phyloP scores from a whole-genome alignment of 2,797 vertebrate genomes.

The Gobionotothen gibberifrons region DNA sequence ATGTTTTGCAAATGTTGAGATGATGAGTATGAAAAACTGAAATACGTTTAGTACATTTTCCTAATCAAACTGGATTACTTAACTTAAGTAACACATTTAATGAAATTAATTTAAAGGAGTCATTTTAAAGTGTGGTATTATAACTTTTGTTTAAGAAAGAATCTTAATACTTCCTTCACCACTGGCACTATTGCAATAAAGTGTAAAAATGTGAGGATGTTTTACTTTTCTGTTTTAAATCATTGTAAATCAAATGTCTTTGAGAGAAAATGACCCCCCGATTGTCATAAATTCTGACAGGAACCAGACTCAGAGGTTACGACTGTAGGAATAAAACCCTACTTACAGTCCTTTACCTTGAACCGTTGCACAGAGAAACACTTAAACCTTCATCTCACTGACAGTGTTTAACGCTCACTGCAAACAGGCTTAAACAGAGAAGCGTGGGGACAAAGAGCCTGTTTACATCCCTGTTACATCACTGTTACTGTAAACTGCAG shows the following conservation, averaged over 20 bases:
- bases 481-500: conserved; percentile 2
- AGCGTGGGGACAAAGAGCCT: background rate
- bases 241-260: conserved; percentile 7
- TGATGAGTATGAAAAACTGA: too few relatives aligned
- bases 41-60: too few relatives aligned
- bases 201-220: conserved; percentile 15
- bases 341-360: conserved; percentile 1
- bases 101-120: background rate
- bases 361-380: conserved; percentile 8
- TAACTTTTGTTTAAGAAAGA: background rate
- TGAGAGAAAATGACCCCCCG: conserved; percentile 31
- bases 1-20: too few relatives aligned
- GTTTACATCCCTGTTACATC: conserved; percentile 12
- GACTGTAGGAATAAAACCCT: background rate
- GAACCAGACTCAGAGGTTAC: conserved; percentile 45
- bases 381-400: background rate
- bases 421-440: background rate
- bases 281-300: conserved; percentile 29
- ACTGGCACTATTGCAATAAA: conserved; percentile 3
- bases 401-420: background rate
- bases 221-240: conserved; percentile 20
- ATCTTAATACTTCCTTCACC: background rate
- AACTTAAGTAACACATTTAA: too few relatives aligned
- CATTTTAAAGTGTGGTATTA: background rate
- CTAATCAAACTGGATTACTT: too few relatives aligned